A percentile compares a stretch with the other conserved stretches of the same genome.
phyloP scores from a whole-genome alignment of 2,888 invertebrate genomes.

The Ochropacha duplaris region DNA sequence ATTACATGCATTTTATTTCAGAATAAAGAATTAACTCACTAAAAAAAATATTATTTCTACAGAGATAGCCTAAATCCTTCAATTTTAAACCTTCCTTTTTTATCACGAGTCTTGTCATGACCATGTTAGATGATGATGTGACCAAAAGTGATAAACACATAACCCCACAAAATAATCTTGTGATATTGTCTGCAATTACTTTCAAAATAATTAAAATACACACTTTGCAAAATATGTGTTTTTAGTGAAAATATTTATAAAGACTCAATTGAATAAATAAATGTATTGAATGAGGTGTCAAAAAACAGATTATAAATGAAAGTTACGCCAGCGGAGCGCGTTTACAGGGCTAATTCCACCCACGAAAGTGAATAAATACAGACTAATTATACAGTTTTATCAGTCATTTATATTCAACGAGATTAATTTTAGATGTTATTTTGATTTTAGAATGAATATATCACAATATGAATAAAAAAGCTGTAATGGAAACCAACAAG shows the following conservation, averaged over 20 bases:
- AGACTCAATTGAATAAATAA: no score
- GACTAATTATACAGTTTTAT: slow-evolving; percentile 22
- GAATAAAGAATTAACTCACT: no score
- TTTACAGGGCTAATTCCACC: slow-evolving; percentile 25
- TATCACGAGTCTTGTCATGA: neutral
- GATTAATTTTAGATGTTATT: slow-evolving; percentile 20
- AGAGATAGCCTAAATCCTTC: no score
- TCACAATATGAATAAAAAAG: neutral
- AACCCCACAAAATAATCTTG: no score
- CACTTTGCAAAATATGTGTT: no score
- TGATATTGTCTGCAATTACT: no score
- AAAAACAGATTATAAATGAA: slow-evolving; percentile 17
- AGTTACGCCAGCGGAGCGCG: slow-evolving; percentile 15
- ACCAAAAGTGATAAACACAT: no score
- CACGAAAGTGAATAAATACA: slow-evolving; percentile 25
- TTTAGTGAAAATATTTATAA: neutral
- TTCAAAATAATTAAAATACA: no score
- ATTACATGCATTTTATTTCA: no score
- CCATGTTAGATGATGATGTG: neutral
- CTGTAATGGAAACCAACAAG: neutral
- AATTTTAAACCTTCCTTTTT: no score
- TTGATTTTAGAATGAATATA: slow-evolving; percentile 14
- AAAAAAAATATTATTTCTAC: no score
- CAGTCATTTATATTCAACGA: slow-evolving; percentile 12
- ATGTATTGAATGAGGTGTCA: slow-evolving; percentile 14